These are phyloP conservation scores for Pheosia gnoma DNA, from an alignment of 2,888 invertebrate genomes.

Conservation along the genomic window DNA sequence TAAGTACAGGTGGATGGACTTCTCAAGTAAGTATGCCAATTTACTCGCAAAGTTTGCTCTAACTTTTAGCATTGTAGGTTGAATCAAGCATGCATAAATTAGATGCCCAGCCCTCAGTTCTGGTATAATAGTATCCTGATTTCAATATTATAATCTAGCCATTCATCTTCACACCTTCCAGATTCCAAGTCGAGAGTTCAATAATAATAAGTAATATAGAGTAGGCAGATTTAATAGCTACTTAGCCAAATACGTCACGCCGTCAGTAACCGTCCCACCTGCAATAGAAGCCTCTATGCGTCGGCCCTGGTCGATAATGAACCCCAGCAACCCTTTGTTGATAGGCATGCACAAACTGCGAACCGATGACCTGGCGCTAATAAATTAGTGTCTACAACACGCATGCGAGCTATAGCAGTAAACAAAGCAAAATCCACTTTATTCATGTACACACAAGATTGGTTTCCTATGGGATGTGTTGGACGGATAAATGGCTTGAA, in stretches of 20 bases:
- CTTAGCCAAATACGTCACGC: not conserved
- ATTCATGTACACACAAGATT: not conserved
- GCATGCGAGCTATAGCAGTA: conserved; percentile 12
- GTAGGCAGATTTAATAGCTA: not conserved
- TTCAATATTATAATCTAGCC: no score
- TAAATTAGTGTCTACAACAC: conserved; percentile 37
- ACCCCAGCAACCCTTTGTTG: conserved; percentile 15
- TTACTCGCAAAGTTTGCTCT: no score
- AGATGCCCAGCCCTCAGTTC: no score
- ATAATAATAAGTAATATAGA: not conserved
- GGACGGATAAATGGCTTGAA: conserved; percentile 10
- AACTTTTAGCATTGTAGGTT: no score
- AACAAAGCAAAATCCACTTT: conserved; percentile 3
- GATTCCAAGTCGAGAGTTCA: no score
- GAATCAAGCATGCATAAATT: no score
- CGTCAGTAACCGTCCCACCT: not conserved
- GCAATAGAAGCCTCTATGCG: not conserved
- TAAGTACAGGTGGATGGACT: no score
- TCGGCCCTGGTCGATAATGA: conserved; percentile 20
- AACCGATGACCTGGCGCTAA: conserved; percentile 42
- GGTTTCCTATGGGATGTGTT: not conserved
- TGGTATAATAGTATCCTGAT: no score
- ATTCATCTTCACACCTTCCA: no score
- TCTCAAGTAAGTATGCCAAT: no score
- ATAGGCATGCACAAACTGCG: conserved; percentile 32